Evolutionary conservation across 2,797 vertebrate species (phyloP).

Genomic region (Acipenser ruthenus): DNA sequence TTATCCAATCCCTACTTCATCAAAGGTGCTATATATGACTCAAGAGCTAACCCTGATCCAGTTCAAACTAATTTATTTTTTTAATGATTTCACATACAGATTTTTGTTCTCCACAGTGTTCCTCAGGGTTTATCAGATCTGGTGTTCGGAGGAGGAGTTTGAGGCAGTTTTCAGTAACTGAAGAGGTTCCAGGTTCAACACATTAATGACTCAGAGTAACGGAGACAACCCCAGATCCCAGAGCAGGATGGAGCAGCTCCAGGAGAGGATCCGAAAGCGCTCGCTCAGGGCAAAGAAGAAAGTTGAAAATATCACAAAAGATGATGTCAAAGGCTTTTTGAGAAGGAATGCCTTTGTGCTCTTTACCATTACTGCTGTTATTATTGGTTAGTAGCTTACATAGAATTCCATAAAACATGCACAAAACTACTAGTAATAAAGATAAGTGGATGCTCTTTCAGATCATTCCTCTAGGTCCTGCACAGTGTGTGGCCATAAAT

Average conservation of each 20-base stretch:
- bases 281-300: conserved; percentile 87
- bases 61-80: too few relatives aligned
- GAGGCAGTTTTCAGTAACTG: not conserved
- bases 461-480: too few relatives aligned
- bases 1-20: too few relatives aligned
- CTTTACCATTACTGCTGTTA: conserved; percentile 80
- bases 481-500: too few relatives aligned
- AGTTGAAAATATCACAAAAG: conserved; percentile 88
- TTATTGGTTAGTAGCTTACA: conserved; percentile 70
- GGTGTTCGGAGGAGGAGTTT: not conserved
- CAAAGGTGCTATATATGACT: too few relatives aligned
- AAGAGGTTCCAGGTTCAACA: not conserved
- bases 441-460: conserved; percentile 5
- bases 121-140: not conserved
- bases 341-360: conserved; percentile 90
- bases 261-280: conserved; percentile 85
- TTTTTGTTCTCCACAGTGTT: not conserved
- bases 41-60: too few relatives aligned
- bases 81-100: too few relatives aligned
- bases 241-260: conserved; percentile 80
- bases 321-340: conserved; percentile 81
- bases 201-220: conserved; percentile 74
- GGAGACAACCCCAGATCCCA: conserved; percentile 64
- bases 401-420: too few relatives aligned
- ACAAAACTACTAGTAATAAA: too few relatives aligned